Evolutionary conservation across 2,888 invertebrate species (phyloP), one percentile per base, ranked within the genome.

Genomic region (Pheosia gnoma): DNA sequence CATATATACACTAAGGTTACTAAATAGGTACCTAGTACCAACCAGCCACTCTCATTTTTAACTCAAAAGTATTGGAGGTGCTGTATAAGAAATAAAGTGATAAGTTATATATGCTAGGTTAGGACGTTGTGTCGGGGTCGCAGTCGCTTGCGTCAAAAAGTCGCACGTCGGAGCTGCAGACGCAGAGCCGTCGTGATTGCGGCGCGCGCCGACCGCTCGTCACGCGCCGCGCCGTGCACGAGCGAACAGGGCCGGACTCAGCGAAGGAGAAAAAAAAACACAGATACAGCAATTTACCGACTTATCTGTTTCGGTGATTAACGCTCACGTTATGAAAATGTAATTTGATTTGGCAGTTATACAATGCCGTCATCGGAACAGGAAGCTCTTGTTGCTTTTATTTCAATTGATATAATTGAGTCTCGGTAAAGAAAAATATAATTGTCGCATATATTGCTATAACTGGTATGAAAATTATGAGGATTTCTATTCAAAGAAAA

Each of bases 201-300:
- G 90, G 90, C 91, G 87, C 90, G 91, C 88, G 91, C 88, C 79
- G 78, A 81, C 82, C 82, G 83, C 82, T 45, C 89, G 92, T 92
- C 93, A 93, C 91, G 92, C 90, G 91, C 88, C 78, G 88, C 82
- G 75, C 83, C 74, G 85, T 89, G 90, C 92, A 92, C 92, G 92
- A 91, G 87, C 81, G 69, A 0, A 13, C 68, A 67, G 90, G 78
- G 80, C 66, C 82, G 88, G 72, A 90, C 70, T 88, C 9, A 54
- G 75, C 41, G 5, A 47, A 4, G 4, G 6, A n/a, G 11, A 47
- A 47, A 47, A 47, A 47, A 47, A n/a, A 47, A 11, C 10, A 3
- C n/a, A 47, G 47, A 11, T 47, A 47, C 47, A 47, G n/a, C 5
- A n/a, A 5, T 47, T 25, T 47, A 5, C 43, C 11, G 5, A 47